Evolutionary conservation across 2,888 invertebrate genomes (phyloP), one percentile per base, ranked within the genome.

Genomic region (Polydesmus complanatus): DNA sequence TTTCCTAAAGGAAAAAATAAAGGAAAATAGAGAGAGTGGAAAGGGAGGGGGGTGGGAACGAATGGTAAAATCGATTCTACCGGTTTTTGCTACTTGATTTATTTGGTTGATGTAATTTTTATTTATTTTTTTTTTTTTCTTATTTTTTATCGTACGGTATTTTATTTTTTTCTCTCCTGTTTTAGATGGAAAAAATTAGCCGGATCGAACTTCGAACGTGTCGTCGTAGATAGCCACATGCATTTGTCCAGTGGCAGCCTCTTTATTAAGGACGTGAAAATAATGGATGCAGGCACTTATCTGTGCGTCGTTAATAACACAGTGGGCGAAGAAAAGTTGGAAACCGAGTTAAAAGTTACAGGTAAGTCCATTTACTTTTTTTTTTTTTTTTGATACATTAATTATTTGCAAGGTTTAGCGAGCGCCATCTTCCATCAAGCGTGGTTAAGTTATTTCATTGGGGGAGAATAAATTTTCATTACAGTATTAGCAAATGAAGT

Each of bases 121-220:
- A 25, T 23, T 54, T 23, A 14, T 11, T 25, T 21, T 25, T 52
- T 25, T 54, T 27, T 54, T 21, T 27, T 27, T 27, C 18, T 11
- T 26, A 14, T 27, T 21, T 54, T 25, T 54, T 54, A 52, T 25
- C 52, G 52, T 11, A 52, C 8, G 8, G 53, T 52, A 14, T 52
- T 52, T n/a, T 52, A 14, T 52, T 21, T 11, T 52, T 52, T 3
- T 54, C 19, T 37, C n/a, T 2, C 27, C 37, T 26, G 3, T 47
- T 54, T 47, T 21, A 61, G 61, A 19, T 88, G 88, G 88, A 85
- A 83, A 73, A 81, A 83, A 62, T 86, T 86, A 72, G 80, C 83
- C 67, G 83, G 82, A 69, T 84, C 84, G 63, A 82, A 84, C 71
- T 72, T 83, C 68, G 77, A 80, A 68, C 83, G 84, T 52, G 78